These are phyloP conservation scores for Phocoena sinus DNA, from an alignment of 2,113 vertebrate species.

Conservation along the genomic window DNA sequence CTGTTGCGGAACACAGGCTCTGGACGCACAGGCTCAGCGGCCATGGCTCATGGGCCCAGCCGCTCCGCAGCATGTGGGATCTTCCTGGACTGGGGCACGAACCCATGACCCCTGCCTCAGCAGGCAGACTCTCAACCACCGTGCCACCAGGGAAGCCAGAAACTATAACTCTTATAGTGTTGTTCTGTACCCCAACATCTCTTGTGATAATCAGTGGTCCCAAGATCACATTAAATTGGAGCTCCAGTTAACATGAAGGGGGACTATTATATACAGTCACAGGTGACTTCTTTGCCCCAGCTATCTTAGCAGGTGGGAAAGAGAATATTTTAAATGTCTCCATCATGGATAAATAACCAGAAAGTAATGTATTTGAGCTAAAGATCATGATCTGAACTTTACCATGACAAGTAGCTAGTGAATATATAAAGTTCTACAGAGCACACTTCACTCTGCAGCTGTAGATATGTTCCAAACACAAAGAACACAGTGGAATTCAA, in stretches of 20 bases:
- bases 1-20: too few species aligned
- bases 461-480: neutral
- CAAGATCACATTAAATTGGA: neutral
- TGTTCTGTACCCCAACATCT: neutral
- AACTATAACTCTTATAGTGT: too few species aligned
- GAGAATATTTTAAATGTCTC: neutral
- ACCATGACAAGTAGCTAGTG: neutral
- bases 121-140: too few species aligned
- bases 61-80: fast-evolving
- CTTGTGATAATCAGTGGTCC: neutral
- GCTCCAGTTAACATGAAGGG: neutral
- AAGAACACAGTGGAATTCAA: neutral
- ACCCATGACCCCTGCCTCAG: too few species aligned
- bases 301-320: neutral
- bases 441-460: neutral
- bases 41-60: too few species aligned
- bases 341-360: neutral
- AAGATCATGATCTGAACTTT: neutral
- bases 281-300: neutral
- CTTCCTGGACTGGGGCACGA: too few species aligned
- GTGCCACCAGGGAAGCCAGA: too few species aligned
- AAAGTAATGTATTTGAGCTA: neutral
- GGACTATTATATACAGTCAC: neutral
- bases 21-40: too few species aligned
- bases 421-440: neutral